Evolutionary conservation across 2,113 vertebrate species (phyloP), one percentile per base, ranked within the genome.

Genomic region (Cygnus buccinator): DNA sequence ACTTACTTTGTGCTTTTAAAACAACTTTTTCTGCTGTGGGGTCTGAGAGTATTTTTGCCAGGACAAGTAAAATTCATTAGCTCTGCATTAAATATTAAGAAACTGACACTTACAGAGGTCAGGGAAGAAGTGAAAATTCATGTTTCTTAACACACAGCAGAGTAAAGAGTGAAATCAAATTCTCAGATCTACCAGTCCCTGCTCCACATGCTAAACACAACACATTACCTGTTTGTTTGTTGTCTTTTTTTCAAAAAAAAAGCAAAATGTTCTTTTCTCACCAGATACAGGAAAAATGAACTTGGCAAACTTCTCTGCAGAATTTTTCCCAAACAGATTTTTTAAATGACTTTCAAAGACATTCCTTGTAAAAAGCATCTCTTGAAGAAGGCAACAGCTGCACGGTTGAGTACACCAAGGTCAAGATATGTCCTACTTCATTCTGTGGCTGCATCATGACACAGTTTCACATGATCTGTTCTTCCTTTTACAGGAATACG

Each of bases 401-500:
- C 81, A 74, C 1, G 0, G 74, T 35, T 89, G 81, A 85, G 91
- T 55, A 77, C 78, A 79, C 44, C 81, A 93, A 94, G 89, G 91
- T 95, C 96, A 96, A 85, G 74, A 63, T 84, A 89, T 59, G 93
- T 83, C 81, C 81, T 93, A 52, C 71, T 87, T 93, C 87, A 48
- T 82, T 93, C 77, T 62, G 74, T 46, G 44, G 58, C 91, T 95
- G 58, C 87, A 52, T 55, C 84, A 74, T 89, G 84, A 82, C 81
- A 82, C 88, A 84, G 44, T 50, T 92, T 91, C 89, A 93, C 87
- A 46, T 85, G 89, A 94, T 50, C 87, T 39, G 11, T 76, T 82
- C 77, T 84, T 85, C 44, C 66, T 87, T 55, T 89, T 58, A 66
- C 74, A 80, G 87, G 50, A 92, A 68, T 63, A 66, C 0, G 0